phyloP scores from a whole-genome alignment of 2,888 invertebrate genomes.

The Ganaspis brasiliensis region DNA sequence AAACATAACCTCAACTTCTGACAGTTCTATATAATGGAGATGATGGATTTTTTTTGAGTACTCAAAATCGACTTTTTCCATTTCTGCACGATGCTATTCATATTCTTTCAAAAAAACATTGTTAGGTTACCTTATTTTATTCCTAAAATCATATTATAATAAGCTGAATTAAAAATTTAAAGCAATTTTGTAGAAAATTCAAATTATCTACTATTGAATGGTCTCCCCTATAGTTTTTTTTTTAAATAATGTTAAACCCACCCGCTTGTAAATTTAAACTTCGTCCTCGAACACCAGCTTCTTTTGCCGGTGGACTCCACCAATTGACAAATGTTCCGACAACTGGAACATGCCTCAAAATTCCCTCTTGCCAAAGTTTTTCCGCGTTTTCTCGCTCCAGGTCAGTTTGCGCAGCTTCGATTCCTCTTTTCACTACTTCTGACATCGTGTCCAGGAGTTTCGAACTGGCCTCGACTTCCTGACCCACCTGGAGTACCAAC shows the following conservation, averaged over 20 bases:
- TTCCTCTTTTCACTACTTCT: slow-evolving; percentile 95
- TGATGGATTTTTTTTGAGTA: no score
- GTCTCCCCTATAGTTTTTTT: neutral
- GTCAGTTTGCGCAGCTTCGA: slow-evolving; percentile 96
- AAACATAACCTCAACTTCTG: no score
- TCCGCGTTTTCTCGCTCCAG: slow-evolving; percentile 94
- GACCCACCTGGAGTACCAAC: slow-evolving; percentile 92
- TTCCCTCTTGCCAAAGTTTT: slow-evolving; percentile 96
- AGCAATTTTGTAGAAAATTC: no score
- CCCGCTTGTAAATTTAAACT: slow-evolving; percentile 88
- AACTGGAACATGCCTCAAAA: slow-evolving; percentile 95
- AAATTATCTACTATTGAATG: no score
- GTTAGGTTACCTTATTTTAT: no score
- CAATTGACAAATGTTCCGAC: slow-evolving; percentile 97
- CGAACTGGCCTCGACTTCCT: slow-evolving; percentile 96
- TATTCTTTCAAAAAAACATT: no score
- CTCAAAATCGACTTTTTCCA: no score
- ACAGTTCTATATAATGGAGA: no score
- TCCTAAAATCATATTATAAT: no score
- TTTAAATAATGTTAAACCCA: slow-evolving; percentile 55
- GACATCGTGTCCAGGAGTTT: slow-evolving; percentile 96
- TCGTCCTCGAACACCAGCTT: slow-evolving; percentile 90
- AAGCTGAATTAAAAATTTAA: no score
- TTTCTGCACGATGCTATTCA: no score
- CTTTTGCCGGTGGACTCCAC: slow-evolving; percentile 95